These are phyloP conservation scores for Liasis olivaceus DNA, from an alignment of 2,797 vertebrate genomes.

Conservation along the genomic window DNA sequence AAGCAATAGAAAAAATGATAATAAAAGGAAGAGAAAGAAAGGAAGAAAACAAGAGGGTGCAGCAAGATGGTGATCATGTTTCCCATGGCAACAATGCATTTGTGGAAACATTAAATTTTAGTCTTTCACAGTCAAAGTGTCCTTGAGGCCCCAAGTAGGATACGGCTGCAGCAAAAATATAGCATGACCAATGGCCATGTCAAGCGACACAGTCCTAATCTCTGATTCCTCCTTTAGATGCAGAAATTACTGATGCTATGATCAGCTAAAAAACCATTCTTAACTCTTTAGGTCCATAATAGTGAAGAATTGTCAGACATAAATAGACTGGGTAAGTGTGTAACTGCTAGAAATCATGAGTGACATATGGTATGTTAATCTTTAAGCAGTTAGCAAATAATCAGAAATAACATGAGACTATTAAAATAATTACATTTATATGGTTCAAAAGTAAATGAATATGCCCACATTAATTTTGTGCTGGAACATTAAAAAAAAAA, in stretches of 20 bases:
- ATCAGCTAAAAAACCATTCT: neutral
- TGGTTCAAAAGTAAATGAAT: conserved; percentile 16
- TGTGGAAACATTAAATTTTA: neutral
- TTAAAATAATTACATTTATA: neutral
- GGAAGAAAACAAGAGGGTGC: neutral
- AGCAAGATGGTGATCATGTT: neutral
- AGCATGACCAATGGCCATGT: neutral
- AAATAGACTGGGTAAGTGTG: neutral
- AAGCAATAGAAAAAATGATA: neutral
- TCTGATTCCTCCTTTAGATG: neutral
- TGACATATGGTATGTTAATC: neutral
- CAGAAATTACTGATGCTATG: neutral
- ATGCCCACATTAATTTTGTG: conserved; percentile 28
- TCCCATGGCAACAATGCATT: neutral
- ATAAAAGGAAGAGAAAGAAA: neutral
- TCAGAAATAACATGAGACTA: neutral
- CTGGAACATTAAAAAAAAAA: neutral
- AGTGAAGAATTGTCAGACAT: neutral
- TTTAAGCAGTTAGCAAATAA: conserved; percentile 13
- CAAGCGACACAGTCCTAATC: neutral
- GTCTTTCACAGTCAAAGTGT: neutral
- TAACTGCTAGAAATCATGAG: neutral
- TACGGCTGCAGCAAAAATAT: neutral
- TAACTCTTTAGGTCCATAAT: neutral
- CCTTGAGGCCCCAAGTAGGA: neutral